Evolutionary conservation across 1,140 invertebrate genomes (phyloP).

Genomic region (Drosophila tsacasi): DNA sequence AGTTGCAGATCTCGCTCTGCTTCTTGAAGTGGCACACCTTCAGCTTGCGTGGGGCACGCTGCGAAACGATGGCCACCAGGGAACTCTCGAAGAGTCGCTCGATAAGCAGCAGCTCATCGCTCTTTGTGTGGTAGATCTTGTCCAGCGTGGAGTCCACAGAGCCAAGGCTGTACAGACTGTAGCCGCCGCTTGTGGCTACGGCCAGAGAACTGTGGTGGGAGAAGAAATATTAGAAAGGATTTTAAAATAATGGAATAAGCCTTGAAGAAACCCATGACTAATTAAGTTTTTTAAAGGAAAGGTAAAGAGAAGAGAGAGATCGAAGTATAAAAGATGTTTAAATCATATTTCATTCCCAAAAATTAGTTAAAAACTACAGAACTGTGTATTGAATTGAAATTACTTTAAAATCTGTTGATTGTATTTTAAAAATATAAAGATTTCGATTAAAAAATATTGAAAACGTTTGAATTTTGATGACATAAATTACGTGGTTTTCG

Average conservation of each 20-base stretch:
- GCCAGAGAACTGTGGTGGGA: constrained; percentile 92
- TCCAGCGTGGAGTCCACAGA: constrained; percentile 93
- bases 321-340: background rate
- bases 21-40: constrained; percentile 99
- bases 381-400: background rate
- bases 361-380: background rate
- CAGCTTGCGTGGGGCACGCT: constrained; percentile 95
- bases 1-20: constrained; percentile 99
- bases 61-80: constrained; percentile 97
- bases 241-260: background rate
- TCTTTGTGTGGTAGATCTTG: constrained; percentile 90
- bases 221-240: constrained; percentile 41
- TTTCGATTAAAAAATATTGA: background rate
- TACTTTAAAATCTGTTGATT: background rate
- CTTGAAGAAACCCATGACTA: background rate
- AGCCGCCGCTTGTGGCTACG: constrained; percentile 95
- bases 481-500: constrained; percentile 5
- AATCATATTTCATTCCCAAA: background rate
- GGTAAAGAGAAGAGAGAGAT: background rate
- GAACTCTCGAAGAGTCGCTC: constrained; percentile 98
- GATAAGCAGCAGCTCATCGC: constrained; percentile 94
- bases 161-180: constrained; percentile 94
- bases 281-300: background rate
- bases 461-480: background rate
- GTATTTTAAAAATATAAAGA: background rate